phyloP scores from a whole-genome alignment of 1,140 invertebrate genomes.

The Monochamus saltuarius region DNA sequence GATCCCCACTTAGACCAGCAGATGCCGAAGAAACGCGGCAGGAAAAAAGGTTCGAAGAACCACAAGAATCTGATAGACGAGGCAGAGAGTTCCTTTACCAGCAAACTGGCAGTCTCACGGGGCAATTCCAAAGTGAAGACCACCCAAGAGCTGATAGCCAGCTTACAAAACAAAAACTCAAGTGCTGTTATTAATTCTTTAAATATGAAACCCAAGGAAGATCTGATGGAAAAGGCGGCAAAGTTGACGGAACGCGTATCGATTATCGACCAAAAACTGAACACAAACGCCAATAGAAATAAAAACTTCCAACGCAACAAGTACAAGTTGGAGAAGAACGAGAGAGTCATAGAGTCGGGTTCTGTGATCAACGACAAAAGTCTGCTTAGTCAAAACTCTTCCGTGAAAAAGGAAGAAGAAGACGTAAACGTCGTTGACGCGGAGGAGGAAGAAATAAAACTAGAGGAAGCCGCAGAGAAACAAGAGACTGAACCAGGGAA shows the following conservation, averaged over 20 bases:
- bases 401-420: constrained; percentile 25
- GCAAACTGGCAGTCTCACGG: constrained; percentile 64
- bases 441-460: constrained; percentile 34
- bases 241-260: constrained; percentile 50
- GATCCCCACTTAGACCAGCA: constrained; percentile 42
- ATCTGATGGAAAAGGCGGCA: constrained; percentile 48
- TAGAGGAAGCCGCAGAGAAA: constrained; percentile 33
- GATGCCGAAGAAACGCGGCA: constrained; percentile 62
- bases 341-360: constrained; percentile 43
- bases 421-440: constrained; percentile 17
- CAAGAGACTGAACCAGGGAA: constrained; percentile 32
- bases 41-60: constrained; percentile 70
- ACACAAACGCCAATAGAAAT: constrained; percentile 45
- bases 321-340: constrained; percentile 26
- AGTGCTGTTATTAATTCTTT: constrained; percentile 15
- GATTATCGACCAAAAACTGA: constrained; percentile 49
- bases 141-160: constrained; percentile 78
- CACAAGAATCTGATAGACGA: constrained; percentile 55
- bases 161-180: constrained; percentile 66
- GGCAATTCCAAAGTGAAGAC: constrained; percentile 78
- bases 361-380: constrained; percentile 44
- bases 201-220: constrained; percentile 39
- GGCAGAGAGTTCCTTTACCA: constrained; percentile 60
- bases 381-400: constrained; percentile 15
- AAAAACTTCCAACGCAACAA: constrained; percentile 44